Percentiles rank a stretch among this genome's conserved stretches.
Evolutionary conservation across 2,888 invertebrate species (phyloP).

Genomic region (Beris chalybata): DNA sequence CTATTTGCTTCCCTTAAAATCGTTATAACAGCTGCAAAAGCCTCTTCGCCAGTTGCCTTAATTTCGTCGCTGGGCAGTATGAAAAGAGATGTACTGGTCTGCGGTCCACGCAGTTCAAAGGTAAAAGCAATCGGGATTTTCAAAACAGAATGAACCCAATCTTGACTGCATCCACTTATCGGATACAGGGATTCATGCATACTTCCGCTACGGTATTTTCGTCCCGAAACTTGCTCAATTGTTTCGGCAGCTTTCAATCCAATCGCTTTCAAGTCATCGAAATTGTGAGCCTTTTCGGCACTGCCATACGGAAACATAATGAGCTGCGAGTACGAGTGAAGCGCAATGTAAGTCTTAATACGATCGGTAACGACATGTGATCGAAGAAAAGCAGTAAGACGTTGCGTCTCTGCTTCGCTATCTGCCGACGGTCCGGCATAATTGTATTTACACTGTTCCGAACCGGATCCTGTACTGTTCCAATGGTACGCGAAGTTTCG

Average conservation of each 20-base stretch:
- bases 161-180: constrained; percentile 45
- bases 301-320: constrained; percentile 65
- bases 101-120: constrained; percentile 54
- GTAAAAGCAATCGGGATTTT: constrained; percentile 54
- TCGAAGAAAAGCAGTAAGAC: constrained; percentile 48
- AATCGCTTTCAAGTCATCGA: constrained; percentile 50
- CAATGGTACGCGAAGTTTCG: constrained; percentile 68
- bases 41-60: constrained; percentile 51
- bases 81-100: constrained; percentile 52
- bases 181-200: constrained; percentile 55
- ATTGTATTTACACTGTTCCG: constrained; percentile 62
- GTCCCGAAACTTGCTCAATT: constrained; percentile 49
- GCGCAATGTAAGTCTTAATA: constrained; percentile 62
- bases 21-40: constrained; percentile 50
- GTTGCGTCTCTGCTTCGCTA: constrained; percentile 63
- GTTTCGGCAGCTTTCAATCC: constrained; percentile 51
- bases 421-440: constrained; percentile 63
- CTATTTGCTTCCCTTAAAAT: constrained; percentile 50
- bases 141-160: constrained; percentile 50
- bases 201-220: constrained; percentile 52
- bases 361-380: constrained; percentile 47
- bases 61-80: constrained; percentile 54
- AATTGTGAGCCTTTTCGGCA: constrained; percentile 39
- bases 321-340: constrained; percentile 71
- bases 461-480: constrained; percentile 61